These are phyloP conservation scores for Agrypnus murinus DNA, from an alignment of 2,888 invertebrate species.

Conservation along the genomic window DNA sequence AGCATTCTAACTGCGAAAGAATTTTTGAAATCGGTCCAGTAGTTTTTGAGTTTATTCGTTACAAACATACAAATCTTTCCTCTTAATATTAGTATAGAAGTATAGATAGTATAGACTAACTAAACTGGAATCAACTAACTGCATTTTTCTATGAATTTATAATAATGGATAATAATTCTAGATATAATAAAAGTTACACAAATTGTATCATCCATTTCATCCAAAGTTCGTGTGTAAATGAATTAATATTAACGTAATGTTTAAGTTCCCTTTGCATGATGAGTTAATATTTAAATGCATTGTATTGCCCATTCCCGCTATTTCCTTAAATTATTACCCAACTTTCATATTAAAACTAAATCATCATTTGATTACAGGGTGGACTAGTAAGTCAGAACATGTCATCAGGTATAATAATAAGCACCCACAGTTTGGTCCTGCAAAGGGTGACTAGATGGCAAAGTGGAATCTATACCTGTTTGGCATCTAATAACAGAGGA, in stretches of 20 bases:
- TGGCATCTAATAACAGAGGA: constrained; percentile 87
- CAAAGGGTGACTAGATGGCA: constrained; percentile 89
- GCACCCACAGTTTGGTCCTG: constrained; percentile 90
- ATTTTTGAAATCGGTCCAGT: no score
- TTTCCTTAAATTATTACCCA: constrained; percentile 24
- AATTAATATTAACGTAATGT: constrained; percentile 34
- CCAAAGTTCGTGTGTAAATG: constrained; percentile 28
- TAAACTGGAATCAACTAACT: no score
- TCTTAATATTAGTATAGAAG: no score
- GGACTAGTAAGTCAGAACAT: constrained; percentile 85
- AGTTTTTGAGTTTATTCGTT: no score
- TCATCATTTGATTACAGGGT: constrained; percentile 74
- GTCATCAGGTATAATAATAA: constrained; percentile 89
- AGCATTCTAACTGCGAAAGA: no score
- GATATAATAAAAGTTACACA: no score
- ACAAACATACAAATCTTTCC: no score
- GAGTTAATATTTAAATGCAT: constrained; percentile 5
- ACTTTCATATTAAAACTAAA: constrained; percentile 13
- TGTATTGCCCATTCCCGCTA: constrained; percentile 19
- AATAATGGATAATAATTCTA: no score
- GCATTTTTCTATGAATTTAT: no score
- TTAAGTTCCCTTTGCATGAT: constrained; percentile 29
- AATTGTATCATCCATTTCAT: constrained; percentile 11
- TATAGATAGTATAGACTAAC: no score
- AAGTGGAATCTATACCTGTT: constrained; percentile 89